These are phyloP conservation scores for Halesus radiatus DNA, from an alignment of 1,140 invertebrate species.

Conservation along the genomic window DNA sequence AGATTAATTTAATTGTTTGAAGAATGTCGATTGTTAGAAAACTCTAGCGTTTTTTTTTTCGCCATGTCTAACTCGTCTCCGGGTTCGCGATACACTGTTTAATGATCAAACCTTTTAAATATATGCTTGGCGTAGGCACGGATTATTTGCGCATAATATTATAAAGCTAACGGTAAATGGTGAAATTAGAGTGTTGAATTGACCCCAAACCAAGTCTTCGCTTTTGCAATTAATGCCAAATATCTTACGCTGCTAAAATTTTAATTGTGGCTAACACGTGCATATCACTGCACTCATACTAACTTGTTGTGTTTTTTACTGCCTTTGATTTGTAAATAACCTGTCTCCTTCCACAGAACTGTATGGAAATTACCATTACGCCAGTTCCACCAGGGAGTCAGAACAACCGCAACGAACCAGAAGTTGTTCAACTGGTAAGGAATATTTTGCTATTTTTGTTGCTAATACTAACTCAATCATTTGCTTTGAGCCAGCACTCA, in stretches of 20 bases:
- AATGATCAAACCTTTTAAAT: no score
- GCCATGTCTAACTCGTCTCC: no score
- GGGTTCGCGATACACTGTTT: no score
- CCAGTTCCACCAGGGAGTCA: constrained; percentile 65
- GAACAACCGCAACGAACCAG: constrained; percentile 61
- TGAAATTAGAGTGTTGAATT: no score
- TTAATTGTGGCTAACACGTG: not conserved
- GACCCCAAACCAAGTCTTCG: no score
- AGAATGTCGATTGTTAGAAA: no score
- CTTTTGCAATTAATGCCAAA: not conserved
- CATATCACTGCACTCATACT: not conserved
- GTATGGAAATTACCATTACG: constrained; percentile 74
- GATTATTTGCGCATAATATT: no score
- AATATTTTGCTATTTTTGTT: not conserved
- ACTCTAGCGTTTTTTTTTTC: no score
- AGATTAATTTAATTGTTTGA: no score
- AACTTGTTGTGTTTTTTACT: not conserved
- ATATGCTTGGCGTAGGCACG: no score
- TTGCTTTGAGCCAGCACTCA: no score
- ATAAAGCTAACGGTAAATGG: no score
- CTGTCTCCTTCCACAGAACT: constrained; percentile 61
- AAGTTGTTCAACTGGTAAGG: constrained; percentile 67
- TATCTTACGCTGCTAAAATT: not conserved
- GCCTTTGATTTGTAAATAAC: constrained; percentile 28
- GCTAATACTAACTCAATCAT: not conserved